Percentiles rank a stretch among this genome's conserved stretches.
Evolutionary conservation across 64 coral and sea anemone species (phyloP).

Genomic region (Porites lutea): DNA sequence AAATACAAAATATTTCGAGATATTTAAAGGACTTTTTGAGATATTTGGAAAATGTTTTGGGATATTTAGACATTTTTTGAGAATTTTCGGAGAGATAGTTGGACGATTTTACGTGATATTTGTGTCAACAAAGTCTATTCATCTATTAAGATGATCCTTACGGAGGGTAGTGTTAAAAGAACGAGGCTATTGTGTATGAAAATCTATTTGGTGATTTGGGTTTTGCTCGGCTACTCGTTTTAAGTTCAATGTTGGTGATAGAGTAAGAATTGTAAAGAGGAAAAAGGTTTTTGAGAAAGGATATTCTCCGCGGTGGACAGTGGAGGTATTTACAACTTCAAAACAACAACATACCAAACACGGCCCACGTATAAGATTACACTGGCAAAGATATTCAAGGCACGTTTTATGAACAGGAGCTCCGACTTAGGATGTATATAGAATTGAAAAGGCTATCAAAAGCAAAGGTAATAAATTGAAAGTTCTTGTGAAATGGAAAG

Average conservation of each 20-base stretch:
- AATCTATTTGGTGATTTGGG: constrained; percentile 8
- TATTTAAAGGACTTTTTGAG: too few species aligned
- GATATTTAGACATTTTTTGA: too few species aligned
- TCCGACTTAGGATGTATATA: background rate
- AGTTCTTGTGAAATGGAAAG: background rate
- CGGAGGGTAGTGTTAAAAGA: too few species aligned
- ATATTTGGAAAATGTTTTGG: too few species aligned
- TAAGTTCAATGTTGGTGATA: constrained; percentile 25
- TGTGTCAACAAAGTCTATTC: too few species aligned
- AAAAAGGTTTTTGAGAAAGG: constrained; percentile 45
- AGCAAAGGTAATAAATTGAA: background rate
- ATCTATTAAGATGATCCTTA: too few species aligned
- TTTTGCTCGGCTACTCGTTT: background rate
- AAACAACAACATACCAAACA: background rate
- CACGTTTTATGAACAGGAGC: constrained; percentile 27
- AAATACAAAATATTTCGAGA: too few species aligned
- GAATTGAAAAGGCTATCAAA: background rate
- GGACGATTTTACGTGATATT: too few species aligned
- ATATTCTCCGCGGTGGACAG: constrained; percentile 19
- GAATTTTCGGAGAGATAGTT: too few species aligned
- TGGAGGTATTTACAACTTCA: constrained; percentile 53
- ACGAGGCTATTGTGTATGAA: background rate
- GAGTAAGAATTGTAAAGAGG: constrained; percentile 7
- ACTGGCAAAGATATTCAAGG: constrained; percentile 5
- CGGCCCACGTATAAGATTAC: background rate